Percentiles rank a stretch among this genome's conserved stretches.
phyloP scores from a whole-genome alignment of 2,888 invertebrate species.

The Electrophaes corylata region DNA sequence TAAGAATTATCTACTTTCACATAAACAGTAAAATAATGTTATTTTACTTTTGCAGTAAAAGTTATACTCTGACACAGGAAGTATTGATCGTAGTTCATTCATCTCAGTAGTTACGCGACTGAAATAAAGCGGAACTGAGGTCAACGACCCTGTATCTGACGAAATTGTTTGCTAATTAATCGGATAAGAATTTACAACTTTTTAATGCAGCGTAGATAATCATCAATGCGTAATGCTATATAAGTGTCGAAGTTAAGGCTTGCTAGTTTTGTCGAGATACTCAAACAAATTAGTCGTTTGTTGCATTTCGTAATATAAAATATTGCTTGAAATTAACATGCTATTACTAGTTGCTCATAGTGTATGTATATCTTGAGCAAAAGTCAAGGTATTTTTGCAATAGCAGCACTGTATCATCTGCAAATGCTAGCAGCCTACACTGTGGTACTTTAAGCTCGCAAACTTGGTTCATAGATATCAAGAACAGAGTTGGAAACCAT shows the following conservation, averaged over 20 bases:
- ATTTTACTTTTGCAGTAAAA: slow-evolving; percentile 2
- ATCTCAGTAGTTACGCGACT: slow-evolving; percentile 14
- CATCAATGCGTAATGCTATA: not conserved
- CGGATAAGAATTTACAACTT: slow-evolving; percentile 8
- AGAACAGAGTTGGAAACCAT: too few species aligned
- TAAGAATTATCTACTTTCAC: slow-evolving; percentile 1
- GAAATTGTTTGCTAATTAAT: slow-evolving; percentile 13
- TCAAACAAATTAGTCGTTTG: not conserved
- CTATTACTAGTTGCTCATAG: too few species aligned
- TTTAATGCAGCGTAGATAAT: not conserved
- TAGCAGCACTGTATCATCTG: too few species aligned
- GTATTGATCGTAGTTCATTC: slow-evolving; percentile 27
- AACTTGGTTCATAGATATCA: too few species aligned
- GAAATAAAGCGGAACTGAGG: slow-evolving; percentile 13
- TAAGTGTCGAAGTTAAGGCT: too few species aligned
- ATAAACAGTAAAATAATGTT: slow-evolving; percentile 4
- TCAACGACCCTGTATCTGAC: slow-evolving; percentile 30
- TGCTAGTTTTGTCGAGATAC: not conserved
- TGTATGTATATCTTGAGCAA: too few species aligned
- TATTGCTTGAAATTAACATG: too few species aligned
- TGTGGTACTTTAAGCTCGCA: too few species aligned
- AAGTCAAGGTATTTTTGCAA: too few species aligned
- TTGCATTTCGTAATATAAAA: not conserved
- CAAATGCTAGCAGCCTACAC: too few species aligned
- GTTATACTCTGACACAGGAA: slow-evolving; percentile 7